Base-by-base conservation (phyloP, 2,797 vertebrate species). In the Pygocentrus nattereri region DNA sequence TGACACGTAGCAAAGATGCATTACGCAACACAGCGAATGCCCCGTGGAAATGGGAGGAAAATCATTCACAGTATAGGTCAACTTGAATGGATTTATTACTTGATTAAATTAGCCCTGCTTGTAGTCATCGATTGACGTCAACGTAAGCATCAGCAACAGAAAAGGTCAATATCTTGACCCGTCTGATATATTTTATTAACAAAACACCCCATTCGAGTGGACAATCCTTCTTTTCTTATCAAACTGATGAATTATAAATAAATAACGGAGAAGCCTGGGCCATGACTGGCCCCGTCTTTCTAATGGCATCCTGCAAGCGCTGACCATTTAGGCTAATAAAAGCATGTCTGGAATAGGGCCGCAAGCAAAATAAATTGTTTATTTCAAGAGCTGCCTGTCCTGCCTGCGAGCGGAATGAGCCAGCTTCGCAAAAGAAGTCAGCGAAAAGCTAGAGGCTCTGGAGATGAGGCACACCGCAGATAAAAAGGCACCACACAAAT, bases 231-330 rank as follows among this genome's bases (percentile, higher is more conserved):
- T 31, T 4, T 23, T 23, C 61, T 68, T 54, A 74, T 73, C 70
- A 44, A 49, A 58, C 21, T 21, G 0, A 52, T 3, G 18, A 74
- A 31, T 78, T 56, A 58, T 76, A 84, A 80, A 78, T 59, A 25
- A 64, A 71, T 61, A 80, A 71, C 19, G 50, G 47, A 27, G 41
- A 75, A 41, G 21, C 50, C n/a, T 5, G 21, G 16, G 30, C 71
- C 18, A 16, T 34, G 30, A 15, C 50, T 38, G 50, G 50, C 2
- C 70, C 52, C 30, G 58, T 54, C 70, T 75, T 44, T 67, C 76
- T 78, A 75, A 84, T 84, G 85, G 80, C 64, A 41, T 86, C 76
- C 79, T 16, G 34, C 49, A 31, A 79, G 70, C 49, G 27, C 49
- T 41, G 62, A 61, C 56, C 54, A 30, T 62, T 67, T 73, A 80